Percentiles rank a stretch among this genome's conserved stretches.
These are phyloP conservation scores for Aplodontia rufa DNA, from an alignment of 2,113 vertebrate species.

Conservation along the genomic window DNA sequence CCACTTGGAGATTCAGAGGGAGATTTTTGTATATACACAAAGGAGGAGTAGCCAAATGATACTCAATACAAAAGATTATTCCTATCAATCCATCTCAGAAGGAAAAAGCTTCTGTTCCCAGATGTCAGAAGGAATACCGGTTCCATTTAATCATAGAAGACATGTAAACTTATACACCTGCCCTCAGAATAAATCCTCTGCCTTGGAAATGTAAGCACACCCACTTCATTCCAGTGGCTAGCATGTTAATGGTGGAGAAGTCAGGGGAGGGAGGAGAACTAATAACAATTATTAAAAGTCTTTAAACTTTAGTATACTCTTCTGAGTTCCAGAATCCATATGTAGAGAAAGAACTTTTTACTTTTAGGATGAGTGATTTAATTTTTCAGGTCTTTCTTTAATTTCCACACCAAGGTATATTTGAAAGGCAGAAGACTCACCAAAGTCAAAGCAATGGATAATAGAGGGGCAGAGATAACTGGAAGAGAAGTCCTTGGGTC, in stretches of 20 bases:
- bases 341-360: neutral
- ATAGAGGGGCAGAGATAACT: too few relatives aligned
- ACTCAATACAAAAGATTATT: neutral
- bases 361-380: neutral
- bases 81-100: conserved; percentile 33
- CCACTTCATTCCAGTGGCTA: conserved; percentile 9
- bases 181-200: conserved; percentile 48
- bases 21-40: conserved; percentile 23
- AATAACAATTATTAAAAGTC: neutral
- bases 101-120: neutral
- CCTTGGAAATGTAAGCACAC: neutral
- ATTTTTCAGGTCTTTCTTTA: neutral
- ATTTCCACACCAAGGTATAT: neutral
- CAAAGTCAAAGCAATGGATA: too few relatives aligned
- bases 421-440: neutral
- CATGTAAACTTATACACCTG: conserved; percentile 34
- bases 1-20: conserved; percentile 48
- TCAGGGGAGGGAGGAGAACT: neutral
- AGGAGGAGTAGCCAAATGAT: neutral
- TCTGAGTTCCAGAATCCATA: neutral
- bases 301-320: neutral
- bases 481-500: too few relatives aligned
- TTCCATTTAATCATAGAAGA: conserved; percentile 52
- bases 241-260: neutral
- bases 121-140: neutral